Evolutionary conservation across 2,888 invertebrate species (phyloP).

Genomic region (Drosophila atripex): DNA sequence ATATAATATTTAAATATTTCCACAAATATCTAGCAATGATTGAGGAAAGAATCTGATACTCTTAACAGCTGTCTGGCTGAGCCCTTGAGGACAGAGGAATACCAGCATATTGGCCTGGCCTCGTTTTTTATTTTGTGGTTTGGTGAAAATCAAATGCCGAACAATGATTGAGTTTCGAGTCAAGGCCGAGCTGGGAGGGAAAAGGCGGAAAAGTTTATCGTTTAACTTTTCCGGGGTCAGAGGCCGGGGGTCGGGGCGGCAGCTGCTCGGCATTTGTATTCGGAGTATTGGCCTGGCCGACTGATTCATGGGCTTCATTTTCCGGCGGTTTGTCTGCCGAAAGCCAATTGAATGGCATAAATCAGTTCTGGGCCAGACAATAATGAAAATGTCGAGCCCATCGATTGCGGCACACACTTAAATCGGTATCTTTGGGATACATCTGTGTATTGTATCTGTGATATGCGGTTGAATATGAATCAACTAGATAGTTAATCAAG

Average conservation of each 20-base stretch:
- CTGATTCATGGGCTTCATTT: conserved; percentile 69
- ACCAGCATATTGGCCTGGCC: conserved; percentile 20
- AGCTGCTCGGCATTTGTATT: conserved; percentile 47
- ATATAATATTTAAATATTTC: too few relatives aligned
- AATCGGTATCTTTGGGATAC: conserved; percentile 10
- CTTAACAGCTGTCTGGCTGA: not conserved
- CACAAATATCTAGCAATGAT: not conserved
- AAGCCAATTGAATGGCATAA: conserved; percentile 68
- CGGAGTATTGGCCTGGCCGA: conserved; percentile 48
- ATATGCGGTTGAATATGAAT: conserved; percentile 66
- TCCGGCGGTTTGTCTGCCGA: conserved; percentile 57
- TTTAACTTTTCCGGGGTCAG: conserved; percentile 29
- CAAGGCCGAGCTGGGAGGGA: conserved; percentile 35
- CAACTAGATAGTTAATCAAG: conserved; percentile 72
- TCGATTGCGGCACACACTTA: conserved; percentile 34
- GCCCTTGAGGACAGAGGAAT: not conserved
- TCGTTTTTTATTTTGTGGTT: conserved; percentile 1
- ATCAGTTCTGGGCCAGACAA: conserved; percentile 60
- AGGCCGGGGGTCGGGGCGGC: conserved; percentile 5
- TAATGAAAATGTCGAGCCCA: conserved; percentile 55
- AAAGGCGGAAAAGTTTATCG: conserved; percentile 45
- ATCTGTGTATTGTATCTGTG: conserved; percentile 10
- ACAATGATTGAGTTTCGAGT: conserved; percentile 43
- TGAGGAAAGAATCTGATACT: not conserved
- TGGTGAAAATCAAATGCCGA: conserved; percentile 25